Evolutionary conservation across 23 tunicate genomes (phyloP).

Genomic region (Styela plicata): DNA sequence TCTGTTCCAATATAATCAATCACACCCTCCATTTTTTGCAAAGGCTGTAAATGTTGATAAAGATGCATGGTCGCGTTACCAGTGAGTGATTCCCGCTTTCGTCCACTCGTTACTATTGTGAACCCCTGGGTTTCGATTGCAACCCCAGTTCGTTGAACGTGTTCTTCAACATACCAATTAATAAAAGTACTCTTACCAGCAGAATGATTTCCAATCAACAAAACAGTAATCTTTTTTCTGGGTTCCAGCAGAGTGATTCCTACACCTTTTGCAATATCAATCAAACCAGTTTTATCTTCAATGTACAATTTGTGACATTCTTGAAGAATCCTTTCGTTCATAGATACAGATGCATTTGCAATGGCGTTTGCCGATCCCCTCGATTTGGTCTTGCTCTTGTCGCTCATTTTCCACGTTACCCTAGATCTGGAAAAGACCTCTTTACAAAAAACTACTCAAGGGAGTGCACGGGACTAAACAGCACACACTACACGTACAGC

Average conservation of each 20-base stretch:
- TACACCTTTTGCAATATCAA: constrained; percentile 72
- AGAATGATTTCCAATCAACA: constrained; percentile 97
- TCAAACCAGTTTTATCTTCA: constrained; percentile 73
- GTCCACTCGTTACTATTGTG: constrained; percentile 90
- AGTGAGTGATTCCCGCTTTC: constrained; percentile 90
- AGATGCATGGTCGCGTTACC: constrained; percentile 93
- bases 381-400: not conserved
- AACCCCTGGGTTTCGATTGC: constrained; percentile 99
- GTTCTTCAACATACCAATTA: constrained; percentile 95
- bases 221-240: constrained; percentile 90
- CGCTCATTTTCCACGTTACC: constrained; percentile 28
- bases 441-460: no score
- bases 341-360: constrained; percentile 31
- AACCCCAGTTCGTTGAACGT: constrained; percentile 94
- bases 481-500: no score
- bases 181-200: constrained; percentile 98
- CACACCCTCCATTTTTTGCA: constrained; percentile 80
- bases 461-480: no score
- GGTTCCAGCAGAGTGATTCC: constrained; percentile 87
- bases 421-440: no score
- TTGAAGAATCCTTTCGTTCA: constrained; percentile 79
- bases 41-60: constrained; percentile 80
- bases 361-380: constrained; percentile 9
- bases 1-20: constrained; percentile 78
- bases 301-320: constrained; percentile 88